Base-by-base conservation (phyloP, 2,888 invertebrate species). In the Leptopilina syphax region DNA sequence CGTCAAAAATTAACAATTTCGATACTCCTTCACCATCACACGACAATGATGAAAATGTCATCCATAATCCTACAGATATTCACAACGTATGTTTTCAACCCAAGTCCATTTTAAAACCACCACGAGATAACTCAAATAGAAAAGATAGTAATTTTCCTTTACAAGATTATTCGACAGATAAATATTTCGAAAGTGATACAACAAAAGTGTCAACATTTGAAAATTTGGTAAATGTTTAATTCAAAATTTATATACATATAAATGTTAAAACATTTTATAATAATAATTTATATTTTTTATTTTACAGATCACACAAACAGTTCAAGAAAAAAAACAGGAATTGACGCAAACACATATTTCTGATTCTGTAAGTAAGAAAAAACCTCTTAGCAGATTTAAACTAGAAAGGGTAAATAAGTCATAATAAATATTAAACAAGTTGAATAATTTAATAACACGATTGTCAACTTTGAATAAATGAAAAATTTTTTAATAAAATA, bases 51-150 rank as follows among this genome's bases (percentile, higher is more conserved):
- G 78, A 79, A 12, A 80, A 79, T n/a, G n/a, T 63, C 3, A 87
- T 91, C 47, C 79, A 84, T 57, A 88, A 86, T 24, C 91, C 91
- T 9, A 76, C 80, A 65, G 91, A 91, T 81, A 87, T 91, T 82
- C 89, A 90, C 80, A 86, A 84, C 77, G 79, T 87, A 57, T 87
- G 88, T 73, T 83, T 81, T 0, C 86, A 85, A 63, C 89, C 90
- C 6, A 91, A 90, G 76, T 90, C 91, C 13, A 91, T 91, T 77
- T 85, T 91, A 13, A 92, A 91, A 80, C 86, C 86, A 81, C 86
- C 89, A 10, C 79, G 85, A 0, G 86, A 87, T 67, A 85, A 88
- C 78, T 67, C 83, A 60, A 67, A 68, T 18, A 60, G 18, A 65
- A 79, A 76, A 5, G 79, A 79, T 27, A 66, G 79, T 73, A 67